A percentile compares a stretch with the other conserved stretches of the same genome.
phyloP scores from a whole-genome alignment of 2,888 invertebrate genomes.

The Ashinkailepas kermadecensis region DNA sequence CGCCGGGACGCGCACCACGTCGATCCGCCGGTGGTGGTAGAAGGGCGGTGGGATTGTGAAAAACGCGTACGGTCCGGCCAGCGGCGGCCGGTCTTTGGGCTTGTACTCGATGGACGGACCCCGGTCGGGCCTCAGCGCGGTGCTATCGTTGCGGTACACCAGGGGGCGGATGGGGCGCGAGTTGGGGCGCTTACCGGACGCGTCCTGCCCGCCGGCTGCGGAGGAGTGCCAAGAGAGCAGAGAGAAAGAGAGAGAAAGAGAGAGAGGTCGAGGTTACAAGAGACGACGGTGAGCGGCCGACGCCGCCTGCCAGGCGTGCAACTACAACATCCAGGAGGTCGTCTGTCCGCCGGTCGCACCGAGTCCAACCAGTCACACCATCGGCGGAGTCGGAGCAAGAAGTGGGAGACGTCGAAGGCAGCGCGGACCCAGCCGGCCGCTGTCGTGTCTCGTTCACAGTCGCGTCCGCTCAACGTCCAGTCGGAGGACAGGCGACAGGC shows the following conservation, averaged over 20 bases:
- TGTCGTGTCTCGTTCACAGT: constrained; percentile 29
- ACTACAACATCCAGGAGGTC: constrained; percentile 23
- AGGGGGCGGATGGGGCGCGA: constrained; percentile 36
- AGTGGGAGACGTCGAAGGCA: no score
- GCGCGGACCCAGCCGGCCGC: neutral
- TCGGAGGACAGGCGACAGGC: neutral
- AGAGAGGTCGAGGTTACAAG: neutral
- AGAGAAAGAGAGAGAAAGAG: neutral
- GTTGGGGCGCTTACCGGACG: neutral
- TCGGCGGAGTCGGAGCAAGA: no score
- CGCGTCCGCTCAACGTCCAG: constrained; percentile 25
- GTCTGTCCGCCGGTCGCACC: constrained; percentile 24
- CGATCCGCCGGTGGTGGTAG: constrained; percentile 70
- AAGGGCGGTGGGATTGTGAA: constrained; percentile 73
- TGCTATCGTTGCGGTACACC: constrained; percentile 30
- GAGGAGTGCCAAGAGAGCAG: no score
- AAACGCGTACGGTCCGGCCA: constrained; percentile 84
- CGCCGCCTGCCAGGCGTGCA: neutral
- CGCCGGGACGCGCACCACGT: constrained; percentile 61
- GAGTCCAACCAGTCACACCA: neutral
- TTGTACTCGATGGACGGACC: constrained; percentile 45
- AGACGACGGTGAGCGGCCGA: neutral
- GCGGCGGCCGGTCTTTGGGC: constrained; percentile 54
- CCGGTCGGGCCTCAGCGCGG: constrained; percentile 44
- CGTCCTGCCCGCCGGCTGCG: neutral